Conservation (phyloP, 2,797 vertebrate species). For the Poecilia wingei region DNA sequence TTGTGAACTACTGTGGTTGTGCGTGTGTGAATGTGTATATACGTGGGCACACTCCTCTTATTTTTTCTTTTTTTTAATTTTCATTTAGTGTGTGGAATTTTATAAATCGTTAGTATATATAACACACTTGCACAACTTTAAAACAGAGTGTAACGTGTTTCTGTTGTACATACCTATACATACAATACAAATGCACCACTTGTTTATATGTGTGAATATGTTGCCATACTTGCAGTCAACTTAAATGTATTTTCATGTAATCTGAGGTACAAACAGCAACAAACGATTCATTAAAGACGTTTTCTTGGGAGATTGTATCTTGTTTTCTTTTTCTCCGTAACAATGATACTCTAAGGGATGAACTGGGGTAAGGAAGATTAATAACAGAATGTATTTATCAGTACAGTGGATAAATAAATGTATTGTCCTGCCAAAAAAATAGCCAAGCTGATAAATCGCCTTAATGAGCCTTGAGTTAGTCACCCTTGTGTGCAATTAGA, state of each 20-base stretch:
- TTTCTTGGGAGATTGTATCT: slow-evolving; percentile 77
- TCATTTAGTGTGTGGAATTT: slow-evolving; percentile 79
- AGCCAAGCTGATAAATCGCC: slow-evolving; percentile 71
- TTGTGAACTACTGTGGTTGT: slow-evolving; percentile 81
- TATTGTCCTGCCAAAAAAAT: slow-evolving; percentile 66
- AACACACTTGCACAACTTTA: slow-evolving; percentile 83
- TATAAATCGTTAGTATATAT: slow-evolving; percentile 82
- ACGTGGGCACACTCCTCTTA: slow-evolving; percentile 76
- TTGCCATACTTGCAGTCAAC: slow-evolving; percentile 82
- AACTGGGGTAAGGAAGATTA: slow-evolving; percentile 24
- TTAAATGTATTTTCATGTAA: slow-evolving; percentile 85
- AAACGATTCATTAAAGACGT: slow-evolving; percentile 83
- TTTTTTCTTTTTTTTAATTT: slow-evolving; percentile 52
- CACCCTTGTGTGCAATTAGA: slow-evolving; percentile 83
- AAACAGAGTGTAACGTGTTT: slow-evolving; percentile 81
- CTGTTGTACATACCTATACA: slow-evolving; percentile 82
- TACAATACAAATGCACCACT: slow-evolving; percentile 81
- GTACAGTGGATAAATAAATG: slow-evolving; percentile 53
- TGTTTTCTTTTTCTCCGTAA: slow-evolving; percentile 42
- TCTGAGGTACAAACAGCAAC: slow-evolving; percentile 81
- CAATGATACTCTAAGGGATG: slow-evolving; percentile 17
- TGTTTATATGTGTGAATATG: slow-evolving; percentile 84
- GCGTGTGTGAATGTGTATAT: slow-evolving; percentile 80
- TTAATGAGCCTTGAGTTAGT: slow-evolving; percentile 77
- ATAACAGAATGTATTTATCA: slow-evolving; percentile 67